Conservation (phyloP, 2,113 vertebrate species). For the Rhinopomastus cyanomelas region DNA sequence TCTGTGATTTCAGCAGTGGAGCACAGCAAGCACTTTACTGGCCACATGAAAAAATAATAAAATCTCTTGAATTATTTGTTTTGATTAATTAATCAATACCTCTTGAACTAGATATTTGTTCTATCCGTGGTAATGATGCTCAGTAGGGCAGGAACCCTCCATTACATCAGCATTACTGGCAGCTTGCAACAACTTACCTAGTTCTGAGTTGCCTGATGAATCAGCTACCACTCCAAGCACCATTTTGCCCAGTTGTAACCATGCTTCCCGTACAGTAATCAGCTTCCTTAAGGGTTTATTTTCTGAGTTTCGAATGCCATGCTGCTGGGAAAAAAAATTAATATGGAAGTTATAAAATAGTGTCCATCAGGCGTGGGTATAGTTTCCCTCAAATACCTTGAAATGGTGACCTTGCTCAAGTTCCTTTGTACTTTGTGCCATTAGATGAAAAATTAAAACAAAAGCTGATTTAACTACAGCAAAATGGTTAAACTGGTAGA, state of each 20-base stretch:
- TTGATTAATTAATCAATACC: too few species aligned
- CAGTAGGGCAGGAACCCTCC: background rate
- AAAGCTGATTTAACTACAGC: background rate
- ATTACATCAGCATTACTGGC: background rate
- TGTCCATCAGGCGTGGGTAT: background rate
- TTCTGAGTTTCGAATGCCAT: background rate
- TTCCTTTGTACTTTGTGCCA: background rate
- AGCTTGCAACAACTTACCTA: background rate
- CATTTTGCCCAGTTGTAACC: background rate
- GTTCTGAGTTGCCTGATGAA: background rate
- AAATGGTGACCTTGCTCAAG: background rate
- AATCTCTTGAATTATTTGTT: too few species aligned
- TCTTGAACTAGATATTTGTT: background rate
- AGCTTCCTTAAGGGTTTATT: background rate
- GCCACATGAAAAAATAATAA: background rate
- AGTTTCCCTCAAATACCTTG: background rate
- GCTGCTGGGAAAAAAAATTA: background rate
- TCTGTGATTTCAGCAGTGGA: conserved; percentile 15
- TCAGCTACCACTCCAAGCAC: background rate
- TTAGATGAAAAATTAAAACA: background rate
- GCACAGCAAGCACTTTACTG: background rate
- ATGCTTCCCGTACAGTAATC: background rate
- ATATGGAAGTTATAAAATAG: background rate
- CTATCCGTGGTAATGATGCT: background rate
- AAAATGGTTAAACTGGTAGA: background rate